These are phyloP conservation scores for Drosophila nigricruria DNA, from an alignment of 2,888 invertebrate species.

Conservation along the genomic window DNA sequence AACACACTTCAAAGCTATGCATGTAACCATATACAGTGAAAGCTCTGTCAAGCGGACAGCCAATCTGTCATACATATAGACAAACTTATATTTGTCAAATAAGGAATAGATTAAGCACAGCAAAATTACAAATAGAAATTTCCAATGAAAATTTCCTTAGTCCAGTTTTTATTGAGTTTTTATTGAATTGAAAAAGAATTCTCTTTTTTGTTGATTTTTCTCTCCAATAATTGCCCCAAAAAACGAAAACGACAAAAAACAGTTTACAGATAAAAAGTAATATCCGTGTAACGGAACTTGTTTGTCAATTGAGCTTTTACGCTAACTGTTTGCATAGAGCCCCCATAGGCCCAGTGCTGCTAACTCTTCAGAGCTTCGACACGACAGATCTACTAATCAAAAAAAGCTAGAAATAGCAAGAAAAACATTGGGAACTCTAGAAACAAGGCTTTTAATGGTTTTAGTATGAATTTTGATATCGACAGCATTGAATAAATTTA, in stretches of 20 bases:
- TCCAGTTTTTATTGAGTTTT: neutral
- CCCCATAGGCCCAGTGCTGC: too few relatives aligned
- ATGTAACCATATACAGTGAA: constrained; percentile 5
- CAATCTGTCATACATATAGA: neutral
- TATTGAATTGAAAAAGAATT: neutral
- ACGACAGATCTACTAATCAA: too few relatives aligned
- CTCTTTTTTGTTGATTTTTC: neutral
- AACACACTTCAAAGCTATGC: constrained; percentile 13
- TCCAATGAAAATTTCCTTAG: neutral
- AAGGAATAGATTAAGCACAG: neutral
- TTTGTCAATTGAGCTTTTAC: neutral
- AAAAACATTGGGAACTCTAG: too few relatives aligned
- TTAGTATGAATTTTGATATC: too few relatives aligned
- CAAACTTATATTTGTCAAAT: neutral
- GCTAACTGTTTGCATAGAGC: neutral
- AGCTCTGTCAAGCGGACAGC: neutral
- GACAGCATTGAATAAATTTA: too few relatives aligned
- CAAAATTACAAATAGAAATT: neutral
- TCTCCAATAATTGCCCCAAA: neutral
- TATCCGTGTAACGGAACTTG: constrained; percentile 4
- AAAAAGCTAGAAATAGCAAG: too few relatives aligned
- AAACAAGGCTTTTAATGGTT: too few relatives aligned
- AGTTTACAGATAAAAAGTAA: neutral
- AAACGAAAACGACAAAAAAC: neutral
- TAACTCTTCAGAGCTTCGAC: too few relatives aligned